Evolutionary conservation across 2,888 invertebrate species (phyloP), one percentile per base, ranked within the genome.

Genomic region (Aleiodes alternator): DNA sequence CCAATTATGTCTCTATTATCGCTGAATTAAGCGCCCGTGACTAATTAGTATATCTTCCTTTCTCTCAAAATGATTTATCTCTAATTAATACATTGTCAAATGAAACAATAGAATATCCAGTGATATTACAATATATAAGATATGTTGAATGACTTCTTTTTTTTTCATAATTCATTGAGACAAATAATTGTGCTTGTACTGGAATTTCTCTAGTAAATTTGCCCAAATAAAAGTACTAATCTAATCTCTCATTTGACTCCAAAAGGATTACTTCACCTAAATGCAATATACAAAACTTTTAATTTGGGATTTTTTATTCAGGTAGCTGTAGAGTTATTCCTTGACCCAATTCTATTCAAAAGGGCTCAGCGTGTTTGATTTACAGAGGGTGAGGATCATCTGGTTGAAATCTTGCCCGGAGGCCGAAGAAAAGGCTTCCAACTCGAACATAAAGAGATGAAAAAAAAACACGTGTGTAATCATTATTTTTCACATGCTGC

Each of bases 381-480:
- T 73, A 64, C 8, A 66, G 77, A 80, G 72, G 80, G 80, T 12
- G 80, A 77, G 48, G 82, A 84, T 79, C 83, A 83, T 78, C 82
- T 79, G 12, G 43, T 73, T 78, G 79, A 68, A 76, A 68, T 83
- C 82, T 57, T 82, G 81, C 69, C 73, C 78, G 68, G 79, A 80
- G 69, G 78, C 74, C 78, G 53, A 73, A 51, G 16, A 76, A 61
- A 50, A 75, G 75, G 16, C 9, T 72, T 11, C 76, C 12, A 56
- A 34, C 23, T 50, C 76, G 61, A 23, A 74, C 48, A 66, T 14
- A 43, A 78, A 61, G 64, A 79, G 78, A 74, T 34, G 6, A 34
- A 34, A 34, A 34, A 6, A 34, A 34, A 34, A 34, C 34, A 80
- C 78, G 69, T 69, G 76, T 48, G 74, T 79, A 11, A 74, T 80